A percentile compares a stretch with the other conserved stretches of the same genome.
Evolutionary conservation across 30 jellyfish, hydroid and myxozoan species (phyloP).

Genomic region (Cassiopea xamachana): DNA sequence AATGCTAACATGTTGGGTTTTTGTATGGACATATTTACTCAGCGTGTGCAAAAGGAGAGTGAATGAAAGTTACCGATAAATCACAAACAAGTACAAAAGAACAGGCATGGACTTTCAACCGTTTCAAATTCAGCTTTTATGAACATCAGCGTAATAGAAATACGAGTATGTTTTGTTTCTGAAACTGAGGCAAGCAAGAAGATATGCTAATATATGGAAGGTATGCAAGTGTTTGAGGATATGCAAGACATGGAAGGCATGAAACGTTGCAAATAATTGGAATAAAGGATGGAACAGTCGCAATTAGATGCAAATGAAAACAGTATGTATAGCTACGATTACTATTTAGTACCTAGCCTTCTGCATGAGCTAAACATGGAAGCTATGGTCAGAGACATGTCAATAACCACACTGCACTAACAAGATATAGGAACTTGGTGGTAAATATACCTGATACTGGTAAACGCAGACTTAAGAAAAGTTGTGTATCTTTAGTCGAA

Average conservation of each 20-base stretch:
- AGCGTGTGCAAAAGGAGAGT: constrained; percentile 43
- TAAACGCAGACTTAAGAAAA: too few species aligned
- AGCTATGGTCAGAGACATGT: too few species aligned
- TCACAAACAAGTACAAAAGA: constrained; percentile 35
- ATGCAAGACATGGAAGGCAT: too few species aligned
- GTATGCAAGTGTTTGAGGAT: too few species aligned
- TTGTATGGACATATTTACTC: constrained; percentile 31
- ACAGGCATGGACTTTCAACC: constrained; percentile 12
- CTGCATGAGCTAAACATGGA: too few species aligned
- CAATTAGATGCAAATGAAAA: constrained; percentile 35
- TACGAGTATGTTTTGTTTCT: background rate
- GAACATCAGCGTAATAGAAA: background rate
- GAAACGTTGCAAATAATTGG: background rate
- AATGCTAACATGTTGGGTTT: constrained; percentile 2
- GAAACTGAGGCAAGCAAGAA: background rate
- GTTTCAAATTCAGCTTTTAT: constrained; percentile 14
- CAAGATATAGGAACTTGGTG: too few species aligned
- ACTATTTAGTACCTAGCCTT: background rate
- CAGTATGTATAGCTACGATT: constrained; percentile 6
- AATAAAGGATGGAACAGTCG: background rate
- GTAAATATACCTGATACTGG: too few species aligned
- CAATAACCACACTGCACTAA: too few species aligned
- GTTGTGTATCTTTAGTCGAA: too few species aligned
- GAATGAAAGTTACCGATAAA: constrained; percentile 34
- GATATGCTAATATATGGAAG: too few species aligned